Base-by-base conservation (phyloP, 1,140 invertebrate species). In the Drosophila kohkoa region DNA sequence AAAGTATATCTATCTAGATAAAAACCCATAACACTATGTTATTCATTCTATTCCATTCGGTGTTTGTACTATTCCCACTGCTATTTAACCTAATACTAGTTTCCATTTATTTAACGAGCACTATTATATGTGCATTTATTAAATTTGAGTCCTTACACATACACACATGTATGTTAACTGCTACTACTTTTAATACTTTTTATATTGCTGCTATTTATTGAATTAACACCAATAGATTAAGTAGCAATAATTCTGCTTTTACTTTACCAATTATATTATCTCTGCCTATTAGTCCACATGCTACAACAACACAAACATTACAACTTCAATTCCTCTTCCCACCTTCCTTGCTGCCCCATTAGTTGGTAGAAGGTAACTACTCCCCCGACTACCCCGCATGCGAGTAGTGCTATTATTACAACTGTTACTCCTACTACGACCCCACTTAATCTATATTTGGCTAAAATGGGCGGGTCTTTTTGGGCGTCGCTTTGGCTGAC, bases 391-490 rank as follows among this genome's bases (percentile, higher is more conserved):
- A 25, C 3, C 16, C 41, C 4, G 41, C 41, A 13, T 25, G 13
- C 41, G 4, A 4, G n/a, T 13, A 13, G 11, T 43, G 41, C 41
- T 43, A 43, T 13, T 43, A 43, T 43, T 43, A 43, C 41, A 13
- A 43, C n/a, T 43, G n/a, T n/a, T n/a, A 20, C 46, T 48, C 13
- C 46, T 16, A 20, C 46, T 32, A 32, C 7, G 35, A 20, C 16
- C 46, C 20, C 15, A 48, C 16, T 20, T 32, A 28, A 30, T 30
- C 49, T 52, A 52, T 79, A 78, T 55, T 55, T 35, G n/a, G 52
- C 25, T 1, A 4, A 4, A 16, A 38, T 38, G 35, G 35, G 35
- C 35, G 35, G 35, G 35, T 38, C 8, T 38, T 15, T 25, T 25
- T 25, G 20, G 52, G 7, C 32, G 13, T 15, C 32, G 13, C 13